Conservation (phyloP, 1,140 invertebrate genomes). For the Drosophila ficusphila region DNA sequence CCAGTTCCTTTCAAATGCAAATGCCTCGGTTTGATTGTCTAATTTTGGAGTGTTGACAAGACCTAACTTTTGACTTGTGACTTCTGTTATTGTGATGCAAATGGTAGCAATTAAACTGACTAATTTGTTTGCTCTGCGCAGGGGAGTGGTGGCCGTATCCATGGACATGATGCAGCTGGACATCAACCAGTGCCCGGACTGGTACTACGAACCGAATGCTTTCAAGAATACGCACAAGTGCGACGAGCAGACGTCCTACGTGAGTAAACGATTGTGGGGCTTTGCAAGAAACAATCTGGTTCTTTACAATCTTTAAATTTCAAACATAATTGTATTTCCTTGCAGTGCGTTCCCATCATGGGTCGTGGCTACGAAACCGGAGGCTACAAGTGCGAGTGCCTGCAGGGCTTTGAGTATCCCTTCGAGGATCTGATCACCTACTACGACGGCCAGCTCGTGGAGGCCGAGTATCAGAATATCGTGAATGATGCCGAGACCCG, state of each 20-base stretch:
- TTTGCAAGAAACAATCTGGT: too few relatives aligned
- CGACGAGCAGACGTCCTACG: slow-evolving; percentile 95
- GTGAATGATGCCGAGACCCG: slow-evolving; percentile 91
- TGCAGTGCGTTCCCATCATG: slow-evolving; percentile 96
- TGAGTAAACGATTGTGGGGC: too few relatives aligned
- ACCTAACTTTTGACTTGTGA: slow-evolving; percentile 63
- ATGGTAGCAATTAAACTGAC: slow-evolving; percentile 73
- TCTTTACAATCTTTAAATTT: too few relatives aligned
- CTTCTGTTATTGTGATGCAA: slow-evolving; percentile 66
- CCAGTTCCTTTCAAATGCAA: slow-evolving; percentile 61
- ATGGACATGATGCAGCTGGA: slow-evolving; percentile 96
- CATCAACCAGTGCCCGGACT: slow-evolving; percentile 97
- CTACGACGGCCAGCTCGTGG: slow-evolving; percentile 97
- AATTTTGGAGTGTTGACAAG: slow-evolving; percentile 77
- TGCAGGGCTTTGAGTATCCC: slow-evolving; percentile 98
- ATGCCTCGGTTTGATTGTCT: slow-evolving; percentile 65
- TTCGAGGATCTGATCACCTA: slow-evolving; percentile 97
- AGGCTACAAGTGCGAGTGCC: slow-evolving; percentile 99
- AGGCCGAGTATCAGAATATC: slow-evolving; percentile 96
- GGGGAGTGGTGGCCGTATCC: slow-evolving; percentile 96
- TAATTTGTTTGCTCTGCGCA: slow-evolving; percentile 85
- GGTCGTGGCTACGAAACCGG: slow-evolving; percentile 95
- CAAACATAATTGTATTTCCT: slow-evolving; percentile 43
- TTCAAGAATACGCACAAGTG: slow-evolving; percentile 98
- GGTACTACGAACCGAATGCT: slow-evolving; percentile 95